A percentile compares a stretch with the other conserved stretches of the same genome.
Conservation (phyloP, 1,140 invertebrate species). For the Atopsyche davidsoni region DNA sequence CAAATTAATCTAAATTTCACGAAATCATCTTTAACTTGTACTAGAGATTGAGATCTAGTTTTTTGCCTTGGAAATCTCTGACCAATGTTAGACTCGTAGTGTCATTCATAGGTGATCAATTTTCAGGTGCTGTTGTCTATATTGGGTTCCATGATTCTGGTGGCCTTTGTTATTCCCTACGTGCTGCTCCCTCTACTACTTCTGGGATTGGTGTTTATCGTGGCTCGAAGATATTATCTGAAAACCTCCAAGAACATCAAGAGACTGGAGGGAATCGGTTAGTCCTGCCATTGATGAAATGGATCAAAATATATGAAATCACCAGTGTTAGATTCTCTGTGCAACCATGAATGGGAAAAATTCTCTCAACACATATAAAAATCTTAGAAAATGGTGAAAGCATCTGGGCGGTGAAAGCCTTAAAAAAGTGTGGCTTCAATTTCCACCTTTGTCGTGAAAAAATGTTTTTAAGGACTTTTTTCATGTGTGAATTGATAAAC, state of each 20-base stretch:
- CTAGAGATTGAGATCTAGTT: background rate
- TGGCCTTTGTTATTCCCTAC: conserved; percentile 73
- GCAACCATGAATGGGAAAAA: too few species aligned
- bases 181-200: conserved; percentile 64
- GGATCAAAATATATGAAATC: too few species aligned
- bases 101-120: conserved; percentile 41
- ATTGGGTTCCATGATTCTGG: conserved; percentile 59
- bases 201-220: conserved; percentile 58
- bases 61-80: background rate
- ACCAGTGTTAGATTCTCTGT: too few species aligned
- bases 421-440: too few species aligned
- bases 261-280: conserved; percentile 46
- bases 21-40: background rate
- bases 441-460: too few species aligned
- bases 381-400: background rate
- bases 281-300: conserved; percentile 26
- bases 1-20: conserved; percentile 38
- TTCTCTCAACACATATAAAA: background rate
- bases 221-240: conserved; percentile 69
- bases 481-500: too few species aligned
- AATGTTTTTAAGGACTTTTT: too few species aligned
- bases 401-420: too few species aligned
- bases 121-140: conserved; percentile 57
- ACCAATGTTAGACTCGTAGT: too few species aligned
- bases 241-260: conserved; percentile 75